Base-by-base conservation (phyloP, 2,113 vertebrate genomes). In the Eretmochelys imbricata region DNA sequence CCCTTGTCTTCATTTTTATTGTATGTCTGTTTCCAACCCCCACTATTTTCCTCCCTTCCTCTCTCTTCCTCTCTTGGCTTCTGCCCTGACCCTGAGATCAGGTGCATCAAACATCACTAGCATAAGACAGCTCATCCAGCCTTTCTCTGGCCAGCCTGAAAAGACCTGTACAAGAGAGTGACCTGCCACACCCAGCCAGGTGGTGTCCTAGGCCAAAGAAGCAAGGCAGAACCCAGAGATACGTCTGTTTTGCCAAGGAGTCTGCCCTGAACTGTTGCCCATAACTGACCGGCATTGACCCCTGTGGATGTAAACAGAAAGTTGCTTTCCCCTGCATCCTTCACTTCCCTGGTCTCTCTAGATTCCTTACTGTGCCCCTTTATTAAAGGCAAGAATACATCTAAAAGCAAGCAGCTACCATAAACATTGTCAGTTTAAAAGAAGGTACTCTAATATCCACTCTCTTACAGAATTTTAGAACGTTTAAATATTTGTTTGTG, bases 81-180 rank as follows among this genome's bases (percentile, higher is more conserved):
- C 81, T 91, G 24, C 96, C 81, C 62, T 82, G 82, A 89, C 72
- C 80, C 24, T 72, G 53, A 97, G 92, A 94, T 95, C 93, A 91
- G 87, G 92, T 88, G 83, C 76, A 80, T 94, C 91, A 91, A 89
- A 79, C 83, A 94, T 65, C 89, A 92, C 91, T 78, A 84, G 82
- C 55, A 97, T 72, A 72, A 93, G 81, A 93, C 46, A 95, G 62
- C 48, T 94, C 50, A 91, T 84, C 53, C 65, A 88, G 29, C 78
- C 65, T 38, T 72, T 72, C 65, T 57, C 48, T 91, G 89, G 95
- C 53, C 42, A 88, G 91, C 88, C 55, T 84, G 54, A 84, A 88
- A 53, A 92, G 85, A 92, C 22, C 8, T 87, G 14, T 22, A 86
- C 84, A 65, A 82, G 80, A 93, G 84, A 91, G 62, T 12, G 29